phyloP scores from a whole-genome alignment of 1,140 invertebrate genomes.

The Drosophila truncata region DNA sequence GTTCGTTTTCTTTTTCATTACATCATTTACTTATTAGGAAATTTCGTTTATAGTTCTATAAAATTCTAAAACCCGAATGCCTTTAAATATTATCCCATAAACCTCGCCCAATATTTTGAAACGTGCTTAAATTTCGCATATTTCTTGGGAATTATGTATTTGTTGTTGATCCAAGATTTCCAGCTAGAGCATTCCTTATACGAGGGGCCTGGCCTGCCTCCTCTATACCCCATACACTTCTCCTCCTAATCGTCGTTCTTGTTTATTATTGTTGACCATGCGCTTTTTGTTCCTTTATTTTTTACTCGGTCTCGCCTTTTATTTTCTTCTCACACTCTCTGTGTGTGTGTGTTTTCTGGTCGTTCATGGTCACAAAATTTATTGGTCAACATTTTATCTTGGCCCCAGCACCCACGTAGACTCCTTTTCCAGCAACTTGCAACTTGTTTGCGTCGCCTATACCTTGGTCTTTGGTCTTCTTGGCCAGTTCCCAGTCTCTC shows the following conservation, averaged over 20 bases:
- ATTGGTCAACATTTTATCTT: slow-evolving; percentile 80
- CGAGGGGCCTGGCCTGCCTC: slow-evolving; percentile 21
- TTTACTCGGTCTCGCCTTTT: slow-evolving; percentile 21
- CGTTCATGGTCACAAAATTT: slow-evolving; percentile 77
- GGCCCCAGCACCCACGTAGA: slow-evolving; percentile 40
- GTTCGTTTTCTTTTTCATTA: not conserved
- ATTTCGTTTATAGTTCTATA: no score
- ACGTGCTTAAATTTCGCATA: slow-evolving; percentile 1
- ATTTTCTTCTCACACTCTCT: slow-evolving; percentile 36
- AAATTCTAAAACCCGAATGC: not conserved
- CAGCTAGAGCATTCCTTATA: slow-evolving; percentile 47
- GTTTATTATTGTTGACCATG: slow-evolving; percentile 58
- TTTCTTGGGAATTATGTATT: not conserved
- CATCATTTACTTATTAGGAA: no score
- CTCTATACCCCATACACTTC: not conserved
- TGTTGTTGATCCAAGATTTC: slow-evolving; percentile 1
- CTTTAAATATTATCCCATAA: not conserved
- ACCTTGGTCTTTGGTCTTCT: slow-evolving; percentile 16
- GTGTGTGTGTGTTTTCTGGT: slow-evolving; percentile 22
- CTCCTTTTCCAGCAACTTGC: slow-evolving; percentile 43
- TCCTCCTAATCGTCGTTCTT: slow-evolving; percentile 45
- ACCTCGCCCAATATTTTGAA: not conserved
- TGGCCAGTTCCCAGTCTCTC: slow-evolving; percentile 11
- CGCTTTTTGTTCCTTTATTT: slow-evolving; percentile 45
- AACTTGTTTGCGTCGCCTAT: slow-evolving; percentile 57